A percentile compares a stretch with the other conserved stretches of the same genome.
Conservation (phyloP, 2,888 invertebrate species). For the Synanthedon vespiformis region DNA sequence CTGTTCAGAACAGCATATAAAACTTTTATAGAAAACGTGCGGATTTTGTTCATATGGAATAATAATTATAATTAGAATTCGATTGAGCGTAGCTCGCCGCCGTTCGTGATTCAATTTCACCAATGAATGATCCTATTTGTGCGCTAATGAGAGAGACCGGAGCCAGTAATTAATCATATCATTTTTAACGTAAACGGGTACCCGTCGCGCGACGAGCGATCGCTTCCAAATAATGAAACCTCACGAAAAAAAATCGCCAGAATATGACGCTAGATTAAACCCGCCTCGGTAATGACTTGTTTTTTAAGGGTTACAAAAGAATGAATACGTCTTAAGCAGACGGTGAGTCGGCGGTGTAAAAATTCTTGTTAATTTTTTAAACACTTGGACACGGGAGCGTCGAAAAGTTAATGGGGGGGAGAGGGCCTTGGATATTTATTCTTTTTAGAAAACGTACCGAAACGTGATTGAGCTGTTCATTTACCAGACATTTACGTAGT, state of each 20-base stretch:
- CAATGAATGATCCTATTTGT: conserved; percentile 60
- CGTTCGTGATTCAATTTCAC: conserved; percentile 63
- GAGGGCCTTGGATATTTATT: conserved; percentile 12
- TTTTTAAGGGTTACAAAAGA: conserved; percentile 67
- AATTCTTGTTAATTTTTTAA: conserved; percentile 58
- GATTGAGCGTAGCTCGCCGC: conserved; percentile 40
- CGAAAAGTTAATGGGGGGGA: conserved; percentile 45
- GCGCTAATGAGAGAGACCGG: conserved; percentile 63
- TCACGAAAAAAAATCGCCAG: conserved; percentile 50
- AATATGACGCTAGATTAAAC: conserved; percentile 59
- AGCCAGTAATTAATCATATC: conserved; percentile 66
- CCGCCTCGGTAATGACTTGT: conserved; percentile 67
- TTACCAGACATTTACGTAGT: conserved; percentile 8
- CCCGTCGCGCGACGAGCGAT: conserved; percentile 46
- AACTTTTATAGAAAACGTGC: background rate
- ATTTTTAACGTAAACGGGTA: conserved; percentile 57
- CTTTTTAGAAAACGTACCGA: conserved; percentile 10
- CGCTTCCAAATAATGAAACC: conserved; percentile 59
- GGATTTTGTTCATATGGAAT: conserved; percentile 26
- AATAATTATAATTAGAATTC: conserved; percentile 57
- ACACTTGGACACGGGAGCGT: conserved; percentile 26
- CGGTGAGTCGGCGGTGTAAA: conserved; percentile 32
- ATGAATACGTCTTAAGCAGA: conserved; percentile 63
- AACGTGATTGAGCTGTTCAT: conserved; percentile 23
- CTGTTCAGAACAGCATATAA: background rate